Conservation (phyloP, 2,888 invertebrate species). For the Artemia sinica region DNA sequence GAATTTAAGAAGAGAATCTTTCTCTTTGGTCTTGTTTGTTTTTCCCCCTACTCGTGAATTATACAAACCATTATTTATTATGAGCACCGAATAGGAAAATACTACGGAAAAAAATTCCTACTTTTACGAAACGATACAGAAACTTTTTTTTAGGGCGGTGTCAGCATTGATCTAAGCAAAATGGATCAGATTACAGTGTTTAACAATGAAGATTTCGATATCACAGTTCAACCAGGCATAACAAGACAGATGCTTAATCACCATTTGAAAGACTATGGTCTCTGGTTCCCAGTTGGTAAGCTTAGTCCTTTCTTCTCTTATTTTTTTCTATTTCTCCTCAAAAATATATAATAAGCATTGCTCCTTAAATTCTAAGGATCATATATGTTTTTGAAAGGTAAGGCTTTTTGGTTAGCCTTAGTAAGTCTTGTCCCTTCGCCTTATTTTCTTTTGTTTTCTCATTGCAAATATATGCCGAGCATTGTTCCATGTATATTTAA, state of each 20-base stretch:
- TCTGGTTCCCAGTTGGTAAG: constrained; percentile 38
- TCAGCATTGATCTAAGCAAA: constrained; percentile 33
- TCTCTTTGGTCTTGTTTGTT: too few species aligned
- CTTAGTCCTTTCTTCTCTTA: background rate
- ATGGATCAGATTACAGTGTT: constrained; percentile 33
- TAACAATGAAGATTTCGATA: constrained; percentile 36
- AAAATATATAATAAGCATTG: too few species aligned
- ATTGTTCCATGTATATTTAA: too few species aligned
- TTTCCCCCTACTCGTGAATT: background rate
- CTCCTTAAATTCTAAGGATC: too few species aligned
- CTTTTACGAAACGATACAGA: background rate
- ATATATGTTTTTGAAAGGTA: too few species aligned
- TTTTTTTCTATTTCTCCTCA: too few species aligned
- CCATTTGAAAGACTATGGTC: constrained; percentile 34
- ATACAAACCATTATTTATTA: background rate
- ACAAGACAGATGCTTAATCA: constrained; percentile 34
- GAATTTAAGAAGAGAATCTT: too few species aligned
- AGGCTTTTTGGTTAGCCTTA: too few species aligned
- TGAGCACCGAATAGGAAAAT: background rate
- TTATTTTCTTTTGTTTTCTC: too few species aligned
- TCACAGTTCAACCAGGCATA: constrained; percentile 36
- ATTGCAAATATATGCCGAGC: too few species aligned
- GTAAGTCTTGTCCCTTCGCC: too few species aligned
- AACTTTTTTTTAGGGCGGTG: constrained; percentile 32
- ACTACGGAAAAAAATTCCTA: background rate